Base-by-base conservation (phyloP, 2,797 vertebrate genomes). In the Podarcis lilfordi region DNA sequence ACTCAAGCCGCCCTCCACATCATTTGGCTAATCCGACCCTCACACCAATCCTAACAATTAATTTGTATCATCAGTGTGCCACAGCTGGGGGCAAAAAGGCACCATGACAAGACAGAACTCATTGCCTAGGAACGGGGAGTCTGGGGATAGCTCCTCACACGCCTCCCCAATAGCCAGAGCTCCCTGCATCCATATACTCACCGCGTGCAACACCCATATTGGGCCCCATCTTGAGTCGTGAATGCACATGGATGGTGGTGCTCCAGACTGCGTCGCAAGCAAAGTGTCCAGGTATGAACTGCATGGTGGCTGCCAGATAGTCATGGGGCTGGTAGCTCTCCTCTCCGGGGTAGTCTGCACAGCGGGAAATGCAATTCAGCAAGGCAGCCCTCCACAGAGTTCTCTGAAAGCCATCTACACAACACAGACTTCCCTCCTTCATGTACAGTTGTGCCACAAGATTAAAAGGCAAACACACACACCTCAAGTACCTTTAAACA, bases 261-360 rank as follows among this genome's bases (percentile, higher is more conserved):
- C 97, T 98, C 98, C 98, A 99, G 35, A 99, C 98, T 25, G 98
- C 97, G 0, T 99, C 98, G 91, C 99, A 99, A 82, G 99, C 98
- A 95, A 99, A 99, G 93, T 99, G 98, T 61, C 98, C 99, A 0
- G 98, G 98, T 80, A 99, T 98, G 94, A 99, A 99, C 86, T 99
- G 98, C 99, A 99, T 99, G 40, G 98, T 99, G 93, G 99, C 99
- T 29, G 99, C 99, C 83, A 99, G 95, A 92, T 99, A 99, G 93
- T 99, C 98, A 82, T 98, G 97, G n/a, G 98, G 98, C 92, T 98
- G 98, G 96, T 98, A 99, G 96, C 97, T 99, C 91, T 99, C 99
- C 76, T 99, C 99, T 0, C 97, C 96, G 84, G 96, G 97, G 90
- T 98, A 99, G 95, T 99, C 99, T 99, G 92, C 69, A 85, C 90